Base-by-base conservation (phyloP, 2,888 invertebrate species). In the Andrena haemorrhoa region DNA sequence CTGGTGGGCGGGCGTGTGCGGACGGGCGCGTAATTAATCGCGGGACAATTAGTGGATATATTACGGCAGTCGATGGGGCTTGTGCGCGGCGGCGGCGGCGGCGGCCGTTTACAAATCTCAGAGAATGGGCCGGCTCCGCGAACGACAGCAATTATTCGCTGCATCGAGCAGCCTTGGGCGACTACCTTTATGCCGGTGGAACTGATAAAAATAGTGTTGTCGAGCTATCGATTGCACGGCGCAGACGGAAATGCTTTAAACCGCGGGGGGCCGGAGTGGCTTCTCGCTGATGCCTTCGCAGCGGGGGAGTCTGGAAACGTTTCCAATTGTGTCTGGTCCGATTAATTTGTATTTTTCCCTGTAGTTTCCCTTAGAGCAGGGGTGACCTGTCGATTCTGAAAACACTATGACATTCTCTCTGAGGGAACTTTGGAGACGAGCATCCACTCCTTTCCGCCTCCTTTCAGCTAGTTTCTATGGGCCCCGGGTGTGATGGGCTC, bases 11-110 rank as follows among this genome's bases (percentile, higher is more conserved):
- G 31, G 12, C 35, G 51, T 23, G 75, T 33, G 78, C 72, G 72
- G 70, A 74, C 71, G 64, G 61, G 49, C 63, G 70, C 70, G 78
- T 78, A 85, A 85, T 85, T 81, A 85, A 84, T 84, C 83, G 84
- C 47, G 23, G 71, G 41, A 78, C 83, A 79, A 84, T 84, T 84
- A 84, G 80, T 72, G 77, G 76, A 79, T 60, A 41, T 41, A 79
- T 82, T 71, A 71, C 74, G 76, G 16, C 12, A 47, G 82, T 56
- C 61, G 75, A 63, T 49, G 51, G 16, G 35, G 10, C 49, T 41
- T n/a, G 73, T 63, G 60, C 31, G 64, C 29, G 31, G n/a, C 26
- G 31, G 20, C 29, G 31, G n/a, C 26, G 31, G 20, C 41, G 66
- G 31, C 63, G 23, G 41, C 23, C 69, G 61, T 61, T 76, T 26